Evolutionary conservation across 2,888 invertebrate genomes (phyloP), one percentile per base, ranked within the genome.

Genomic region (Catocala nupta): DNA sequence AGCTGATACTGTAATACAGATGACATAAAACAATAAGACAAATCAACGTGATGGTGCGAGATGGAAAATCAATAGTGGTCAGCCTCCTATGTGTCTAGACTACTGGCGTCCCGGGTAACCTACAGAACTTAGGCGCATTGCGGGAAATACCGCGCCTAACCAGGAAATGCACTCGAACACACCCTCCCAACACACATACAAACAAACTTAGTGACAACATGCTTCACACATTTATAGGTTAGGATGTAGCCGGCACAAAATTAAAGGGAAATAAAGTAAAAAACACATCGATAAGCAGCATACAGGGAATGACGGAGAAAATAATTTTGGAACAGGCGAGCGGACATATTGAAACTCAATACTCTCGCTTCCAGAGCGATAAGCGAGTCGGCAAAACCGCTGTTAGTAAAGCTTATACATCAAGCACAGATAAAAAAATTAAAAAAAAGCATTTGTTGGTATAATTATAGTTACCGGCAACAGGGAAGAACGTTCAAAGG

Each of bases 311-410:
- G 87, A 87, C 86, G 84, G 78, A 75, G 75, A 83, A 85, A 85
- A 86, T 84, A 83, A 84, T 89, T 89, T 90, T 89, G 90, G 89
- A 90, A 86, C 89, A 83, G 75, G 75, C 85, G 83, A 88, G 90
- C 91, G 83, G 91, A 91, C 91, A 90, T 90, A 82, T 89, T 93
- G 93, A 86, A 93, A 93, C 89, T 89, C 87, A 88, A 93, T 87
- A 91, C 92, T 83, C 82, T 73, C 83, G 82, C 82, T 78, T 90
- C 90, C 90, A 90, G 88, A 85, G 86, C 87, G 86, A 83, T 79
- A 84, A 80, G 80, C 81, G 80, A 80, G 72, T 64, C 75, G 74
- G 78, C 79, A 77, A 75, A 81, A 74, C 81, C 72, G 73, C 73
- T 72, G 81, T 81, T 82, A 83, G 78, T 71, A 73, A 75, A 79